phyloP scores from a whole-genome alignment of 2,113 vertebrate genomes.

The Natator depressus region DNA sequence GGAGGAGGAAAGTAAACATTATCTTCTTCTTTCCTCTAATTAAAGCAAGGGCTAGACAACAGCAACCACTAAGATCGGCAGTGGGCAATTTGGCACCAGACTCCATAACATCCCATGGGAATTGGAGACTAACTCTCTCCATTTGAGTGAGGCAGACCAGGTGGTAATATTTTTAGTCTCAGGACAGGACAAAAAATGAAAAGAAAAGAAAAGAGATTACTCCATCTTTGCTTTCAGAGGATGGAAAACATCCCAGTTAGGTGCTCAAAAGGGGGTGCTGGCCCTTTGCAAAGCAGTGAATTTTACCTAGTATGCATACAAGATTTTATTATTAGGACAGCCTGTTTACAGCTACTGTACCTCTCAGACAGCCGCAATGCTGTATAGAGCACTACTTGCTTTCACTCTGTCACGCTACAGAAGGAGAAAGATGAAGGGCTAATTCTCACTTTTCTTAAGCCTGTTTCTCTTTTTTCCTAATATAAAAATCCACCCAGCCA shows the following conservation, averaged over 20 bases:
- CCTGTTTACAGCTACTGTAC: neutral
- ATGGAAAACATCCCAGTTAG: neutral
- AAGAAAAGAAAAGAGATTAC: neutral
- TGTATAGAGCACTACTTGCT: neutral
- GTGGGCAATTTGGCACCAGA: neutral
- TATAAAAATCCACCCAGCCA: conserved; percentile 14
- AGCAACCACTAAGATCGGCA: neutral
- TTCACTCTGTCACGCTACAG: neutral
- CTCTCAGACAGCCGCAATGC: neutral
- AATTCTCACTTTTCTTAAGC: conserved; percentile 28
- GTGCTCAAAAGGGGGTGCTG: neutral
- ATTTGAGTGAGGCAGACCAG: neutral
- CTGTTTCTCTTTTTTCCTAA: conserved; percentile 26
- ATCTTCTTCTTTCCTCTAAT: neutral
- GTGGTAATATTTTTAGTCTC: neutral
- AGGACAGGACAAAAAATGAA: neutral
- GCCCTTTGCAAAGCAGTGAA: neutral
- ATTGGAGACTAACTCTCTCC: neutral
- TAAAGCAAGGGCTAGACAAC: neutral
- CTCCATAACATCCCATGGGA: conserved; percentile 9
- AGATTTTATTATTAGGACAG: neutral
- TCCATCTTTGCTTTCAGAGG: neutral
- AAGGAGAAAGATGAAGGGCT: neutral
- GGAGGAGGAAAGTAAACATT: neutral
- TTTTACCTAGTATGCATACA: neutral